Conservation (phyloP, 2,888 invertebrate genomes). For the Meta bourneti region DNA sequence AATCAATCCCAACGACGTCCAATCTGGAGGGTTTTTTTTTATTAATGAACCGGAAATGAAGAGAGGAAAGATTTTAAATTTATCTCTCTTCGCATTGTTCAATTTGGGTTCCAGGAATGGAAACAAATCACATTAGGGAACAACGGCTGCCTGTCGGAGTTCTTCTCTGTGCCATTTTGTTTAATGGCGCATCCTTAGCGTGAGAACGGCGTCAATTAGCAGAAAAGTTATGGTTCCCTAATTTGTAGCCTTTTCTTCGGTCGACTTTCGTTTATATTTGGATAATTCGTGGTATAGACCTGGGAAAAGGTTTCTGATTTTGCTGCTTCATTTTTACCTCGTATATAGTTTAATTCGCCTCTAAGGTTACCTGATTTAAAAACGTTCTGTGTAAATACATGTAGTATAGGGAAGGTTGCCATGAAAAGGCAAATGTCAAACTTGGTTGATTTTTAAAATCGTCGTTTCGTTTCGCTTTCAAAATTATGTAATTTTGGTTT, state of each 20-base stretch:
- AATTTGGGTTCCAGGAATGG: background rate
- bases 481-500: no score
- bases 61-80: constrained; percentile 20
- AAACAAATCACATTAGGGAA: constrained; percentile 30
- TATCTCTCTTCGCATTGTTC: constrained; percentile 37
- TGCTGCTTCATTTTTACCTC: no score
- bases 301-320: background rate
- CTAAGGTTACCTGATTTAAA: no score
- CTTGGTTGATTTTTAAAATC: no score
- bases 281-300: background rate
- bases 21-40: background rate
- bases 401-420: no score
- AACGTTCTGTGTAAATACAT: no score
- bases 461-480: no score
- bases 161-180: background rate
- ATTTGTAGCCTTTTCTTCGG: background rate
- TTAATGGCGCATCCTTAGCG: constrained; percentile 15
- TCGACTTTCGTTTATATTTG: background rate
- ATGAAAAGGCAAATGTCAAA: no score
- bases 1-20: background rate
- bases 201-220: constrained; percentile 44
- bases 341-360: no score
- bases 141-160: background rate
- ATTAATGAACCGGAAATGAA: constrained; percentile 46
- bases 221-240: constrained; percentile 3